These are phyloP conservation scores for Popillia japonica DNA, from an alignment of 1,140 invertebrate species.

Conservation along the genomic window DNA sequence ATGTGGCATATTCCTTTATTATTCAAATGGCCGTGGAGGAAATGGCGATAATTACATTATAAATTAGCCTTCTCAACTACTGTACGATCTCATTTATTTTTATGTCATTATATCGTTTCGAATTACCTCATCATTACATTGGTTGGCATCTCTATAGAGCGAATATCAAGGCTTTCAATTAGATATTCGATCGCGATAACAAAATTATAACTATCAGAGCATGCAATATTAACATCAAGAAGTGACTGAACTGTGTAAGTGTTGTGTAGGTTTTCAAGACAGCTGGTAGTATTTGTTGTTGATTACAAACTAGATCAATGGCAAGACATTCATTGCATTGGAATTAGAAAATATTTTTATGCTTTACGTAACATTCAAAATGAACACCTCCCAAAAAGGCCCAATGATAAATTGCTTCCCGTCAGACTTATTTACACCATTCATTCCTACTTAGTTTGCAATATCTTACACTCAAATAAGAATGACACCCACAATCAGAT, in stretches of 20 bases:
- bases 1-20: constrained; percentile 7
- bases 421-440: neutral
- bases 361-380: no score
- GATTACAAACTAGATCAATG: no score
- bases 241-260: no score
- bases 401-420: neutral
- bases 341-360: no score
- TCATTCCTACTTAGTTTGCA: neutral
- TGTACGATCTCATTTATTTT: neutral
- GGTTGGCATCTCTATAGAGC: neutral
- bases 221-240: neutral
- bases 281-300: no score
- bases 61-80: neutral
- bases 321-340: no score
- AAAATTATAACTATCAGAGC: neutral
- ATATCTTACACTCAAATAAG: neutral
- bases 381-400: neutral
- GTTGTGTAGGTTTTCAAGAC: no score
- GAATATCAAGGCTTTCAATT: constrained; percentile 15
- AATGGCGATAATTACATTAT: constrained; percentile 15
- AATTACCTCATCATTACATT: constrained; percentile 7
- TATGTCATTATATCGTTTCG: neutral
- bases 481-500: neutral
- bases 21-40: constrained; percentile 8
- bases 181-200: neutral